Conservation (phyloP, 2,113 vertebrate genomes). For the Picathartes gymnocephalus region DNA sequence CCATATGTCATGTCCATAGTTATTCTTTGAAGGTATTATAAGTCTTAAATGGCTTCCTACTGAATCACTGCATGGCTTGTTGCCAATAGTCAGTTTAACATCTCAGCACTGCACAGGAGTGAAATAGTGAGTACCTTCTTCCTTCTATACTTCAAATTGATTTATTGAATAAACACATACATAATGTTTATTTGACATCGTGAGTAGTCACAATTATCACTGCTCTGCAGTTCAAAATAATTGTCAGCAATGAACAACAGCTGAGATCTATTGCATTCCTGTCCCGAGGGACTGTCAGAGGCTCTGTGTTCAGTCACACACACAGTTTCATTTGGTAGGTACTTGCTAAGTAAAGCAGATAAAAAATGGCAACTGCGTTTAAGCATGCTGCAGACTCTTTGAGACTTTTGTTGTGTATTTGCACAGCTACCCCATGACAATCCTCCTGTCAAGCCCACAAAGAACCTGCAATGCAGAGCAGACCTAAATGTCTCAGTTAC, state of each 20-base stretch:
- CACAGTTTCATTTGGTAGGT: neutral
- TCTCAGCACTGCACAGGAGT: neutral
- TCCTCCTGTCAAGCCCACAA: neutral
- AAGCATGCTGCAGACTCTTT: neutral
- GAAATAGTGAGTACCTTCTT: neutral
- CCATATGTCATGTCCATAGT: neutral
- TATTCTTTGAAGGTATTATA: neutral
- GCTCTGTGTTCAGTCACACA: neutral
- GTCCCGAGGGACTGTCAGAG: neutral
- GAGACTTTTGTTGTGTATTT: neutral
- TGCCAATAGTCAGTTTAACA: neutral
- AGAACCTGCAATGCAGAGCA: neutral
- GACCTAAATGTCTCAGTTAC: neutral
- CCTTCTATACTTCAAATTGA: neutral
- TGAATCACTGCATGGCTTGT: neutral
- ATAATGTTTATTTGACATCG: neutral
- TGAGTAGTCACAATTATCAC: neutral
- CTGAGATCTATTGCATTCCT: neutral
- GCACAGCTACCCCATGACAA: neutral
- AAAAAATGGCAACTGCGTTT: neutral
- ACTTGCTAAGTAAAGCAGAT: neutral
- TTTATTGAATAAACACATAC: neutral
- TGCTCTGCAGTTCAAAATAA: neutral
- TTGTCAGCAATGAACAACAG: neutral
- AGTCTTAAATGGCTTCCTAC: neutral